These are phyloP conservation scores for Pipa parva DNA, from an alignment of 2,113 vertebrate genomes.

Conservation along the genomic window DNA sequence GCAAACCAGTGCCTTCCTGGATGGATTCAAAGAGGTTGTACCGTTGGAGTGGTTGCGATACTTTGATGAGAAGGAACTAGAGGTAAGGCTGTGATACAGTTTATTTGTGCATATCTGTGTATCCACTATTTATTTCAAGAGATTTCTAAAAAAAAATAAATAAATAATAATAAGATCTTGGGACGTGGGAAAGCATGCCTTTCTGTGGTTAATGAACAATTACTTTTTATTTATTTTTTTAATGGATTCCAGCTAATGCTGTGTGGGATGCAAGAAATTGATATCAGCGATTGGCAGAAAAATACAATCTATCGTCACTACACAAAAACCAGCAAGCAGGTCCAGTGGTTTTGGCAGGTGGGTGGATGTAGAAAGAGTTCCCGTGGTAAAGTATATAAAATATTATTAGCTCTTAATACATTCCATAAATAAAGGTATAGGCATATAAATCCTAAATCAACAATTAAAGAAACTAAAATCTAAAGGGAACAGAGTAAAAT, in stretches of 20 bases:
- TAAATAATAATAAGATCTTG: too few species aligned
- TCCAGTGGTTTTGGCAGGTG: constrained; percentile 99
- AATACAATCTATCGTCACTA: constrained; percentile 96
- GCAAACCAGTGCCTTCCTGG: constrained; percentile 95
- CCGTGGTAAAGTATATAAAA: too few species aligned
- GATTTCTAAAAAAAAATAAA: too few species aligned
- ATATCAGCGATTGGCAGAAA: constrained; percentile 93
- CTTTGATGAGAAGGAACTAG: constrained; percentile 95
- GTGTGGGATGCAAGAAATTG: constrained; percentile 97
- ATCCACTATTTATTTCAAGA: neutral
- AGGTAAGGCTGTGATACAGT: constrained; percentile 59
- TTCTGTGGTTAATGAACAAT: neutral
- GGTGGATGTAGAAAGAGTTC: too few species aligned
- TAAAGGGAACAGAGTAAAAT: too few species aligned
- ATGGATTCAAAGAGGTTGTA: constrained; percentile 94
- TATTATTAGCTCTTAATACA: too few species aligned
- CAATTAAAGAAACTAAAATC: too few species aligned
- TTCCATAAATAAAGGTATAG: too few species aligned
- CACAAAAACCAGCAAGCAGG: constrained; percentile 97
- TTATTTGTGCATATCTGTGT: too few species aligned
- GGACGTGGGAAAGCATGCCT: too few species aligned
- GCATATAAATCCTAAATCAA: too few species aligned
- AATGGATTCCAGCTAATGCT: constrained; percentile 83
- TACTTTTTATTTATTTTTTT: too few species aligned
- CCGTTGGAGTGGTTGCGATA: constrained; percentile 95